phyloP scores from a whole-genome alignment of 2,113 vertebrate species.

The Lepus timidus region DNA sequence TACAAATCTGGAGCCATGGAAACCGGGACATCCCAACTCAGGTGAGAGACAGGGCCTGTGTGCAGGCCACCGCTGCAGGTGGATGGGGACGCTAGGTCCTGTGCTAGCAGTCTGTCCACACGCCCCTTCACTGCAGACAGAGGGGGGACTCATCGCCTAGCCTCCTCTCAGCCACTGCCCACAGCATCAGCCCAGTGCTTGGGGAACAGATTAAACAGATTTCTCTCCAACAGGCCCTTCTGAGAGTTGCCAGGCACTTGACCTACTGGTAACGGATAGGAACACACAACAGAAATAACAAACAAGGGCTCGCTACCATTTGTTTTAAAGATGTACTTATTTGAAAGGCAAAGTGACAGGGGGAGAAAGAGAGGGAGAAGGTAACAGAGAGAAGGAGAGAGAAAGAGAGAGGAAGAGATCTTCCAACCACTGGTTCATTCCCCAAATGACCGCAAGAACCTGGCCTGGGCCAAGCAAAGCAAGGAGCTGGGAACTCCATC shows the following conservation, averaged over 20 bases:
- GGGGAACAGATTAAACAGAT: neutral
- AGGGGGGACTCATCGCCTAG: fast-evolving
- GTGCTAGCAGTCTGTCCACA: neutral
- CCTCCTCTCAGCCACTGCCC: neutral
- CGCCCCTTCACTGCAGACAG: neutral
- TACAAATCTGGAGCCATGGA: neutral
- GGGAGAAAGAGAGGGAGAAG: no score
- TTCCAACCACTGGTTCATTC: no score
- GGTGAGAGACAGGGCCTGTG: neutral
- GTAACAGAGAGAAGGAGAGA: no score
- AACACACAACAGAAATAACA: constrained; percentile 16
- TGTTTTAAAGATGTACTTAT: no score
- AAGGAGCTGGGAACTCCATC: no score
- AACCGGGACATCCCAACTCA: neutral
- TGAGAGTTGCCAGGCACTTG: neutral
- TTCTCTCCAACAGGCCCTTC: neutral
- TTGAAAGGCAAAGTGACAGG: no score
- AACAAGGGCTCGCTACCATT: neutral
- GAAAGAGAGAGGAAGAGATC: no score
- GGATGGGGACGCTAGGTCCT: neutral
- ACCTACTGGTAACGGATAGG: constrained; percentile 5
- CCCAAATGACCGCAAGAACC: no score
- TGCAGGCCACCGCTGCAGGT: fast-evolving
- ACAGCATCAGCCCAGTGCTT: neutral
- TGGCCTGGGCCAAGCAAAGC: no score